Evolutionary conservation across 2,888 invertebrate genomes (phyloP), one percentile per base, ranked within the genome.

Genomic region (Apamea crenata): DNA sequence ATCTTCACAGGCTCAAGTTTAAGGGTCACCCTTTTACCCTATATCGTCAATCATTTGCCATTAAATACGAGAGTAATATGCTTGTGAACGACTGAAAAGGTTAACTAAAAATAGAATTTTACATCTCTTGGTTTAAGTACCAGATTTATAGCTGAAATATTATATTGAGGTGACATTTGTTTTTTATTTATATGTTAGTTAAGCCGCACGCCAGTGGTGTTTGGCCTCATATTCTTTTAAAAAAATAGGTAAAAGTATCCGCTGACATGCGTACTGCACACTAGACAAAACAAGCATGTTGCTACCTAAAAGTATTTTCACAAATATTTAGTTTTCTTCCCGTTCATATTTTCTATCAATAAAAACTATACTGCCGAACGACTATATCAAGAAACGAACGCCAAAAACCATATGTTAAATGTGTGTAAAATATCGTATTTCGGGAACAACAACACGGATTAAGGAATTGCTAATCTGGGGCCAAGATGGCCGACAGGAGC

Each of bases 401-500:
- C 73, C 80, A 80, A 83, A 79, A 80, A 25, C 21, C 59, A 87
- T 79, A 80, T 74, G 69, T 66, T 40, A 67, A 76, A 80, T 81
- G 75, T 70, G 50, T 68, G 32, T 70, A 29, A 73, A 80, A 81
- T 88, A 88, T 87, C 73, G 29, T 8, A 74, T 88, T 84, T 78
- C 87, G 61, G 75, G 14, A 84, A 88, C 70, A 78, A 75, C 66
- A 86, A 80, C 71, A 82, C 59, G 81, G 74, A 75, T 80, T 70
- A 78, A 74, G 65, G 67, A 75, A 81, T 80, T 75, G 71, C 71
- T 53, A 80, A 84, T 81, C 50, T 67, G 32, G 68, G 29, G 69
- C 87, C 79, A 87, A 87, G 74, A 77, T 76, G 68, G 76, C 18
- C n/a, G 79, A n/a, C 69, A n/a, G 66, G 40, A 78, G 84, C 86